These are phyloP conservation scores for Neodontobutis hainanensis DNA, from an alignment of 2,113 vertebrate species.

Conservation along the genomic window DNA sequence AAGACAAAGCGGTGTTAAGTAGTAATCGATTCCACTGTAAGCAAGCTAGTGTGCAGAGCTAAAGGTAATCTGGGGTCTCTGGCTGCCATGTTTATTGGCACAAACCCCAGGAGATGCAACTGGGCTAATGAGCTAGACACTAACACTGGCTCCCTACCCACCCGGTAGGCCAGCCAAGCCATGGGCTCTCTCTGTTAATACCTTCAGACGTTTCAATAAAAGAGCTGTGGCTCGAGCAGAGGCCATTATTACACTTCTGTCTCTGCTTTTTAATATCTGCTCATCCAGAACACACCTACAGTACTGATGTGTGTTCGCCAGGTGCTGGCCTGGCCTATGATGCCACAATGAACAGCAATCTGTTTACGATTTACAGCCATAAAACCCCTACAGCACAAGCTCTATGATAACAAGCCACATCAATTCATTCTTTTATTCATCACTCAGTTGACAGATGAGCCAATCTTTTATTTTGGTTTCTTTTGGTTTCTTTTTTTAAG, in stretches of 20 bases:
- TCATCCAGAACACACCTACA: conserved; percentile 58
- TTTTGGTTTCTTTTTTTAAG: too few species aligned
- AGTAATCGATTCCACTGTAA: conserved; percentile 65
- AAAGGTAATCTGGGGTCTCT: conserved; percentile 75
- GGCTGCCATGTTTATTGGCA: conserved; percentile 79
- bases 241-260: conserved; percentile 76
- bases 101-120: conserved; percentile 79
- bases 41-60: conserved; percentile 45
- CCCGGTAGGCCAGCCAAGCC: conserved; percentile 61
- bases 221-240: conserved; percentile 59
- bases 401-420: not conserved
- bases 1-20: conserved; percentile 51
- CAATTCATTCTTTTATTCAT: too few species aligned
- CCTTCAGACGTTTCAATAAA: conserved; percentile 79
- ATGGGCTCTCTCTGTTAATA: conserved; percentile 76
- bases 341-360: conserved; percentile 47
- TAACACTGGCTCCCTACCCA: conserved; percentile 76
- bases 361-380: conserved; percentile 38
- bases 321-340: conserved; percentile 39
- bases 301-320: conserved; percentile 52
- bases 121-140: conserved; percentile 89
- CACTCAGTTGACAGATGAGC: not conserved
- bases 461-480: too few species aligned
- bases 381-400: conserved; percentile 28
- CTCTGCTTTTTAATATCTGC: conserved; percentile 77